phyloP scores from a whole-genome alignment of 2,888 invertebrate species.

The Toxonevra muliebris region DNA sequence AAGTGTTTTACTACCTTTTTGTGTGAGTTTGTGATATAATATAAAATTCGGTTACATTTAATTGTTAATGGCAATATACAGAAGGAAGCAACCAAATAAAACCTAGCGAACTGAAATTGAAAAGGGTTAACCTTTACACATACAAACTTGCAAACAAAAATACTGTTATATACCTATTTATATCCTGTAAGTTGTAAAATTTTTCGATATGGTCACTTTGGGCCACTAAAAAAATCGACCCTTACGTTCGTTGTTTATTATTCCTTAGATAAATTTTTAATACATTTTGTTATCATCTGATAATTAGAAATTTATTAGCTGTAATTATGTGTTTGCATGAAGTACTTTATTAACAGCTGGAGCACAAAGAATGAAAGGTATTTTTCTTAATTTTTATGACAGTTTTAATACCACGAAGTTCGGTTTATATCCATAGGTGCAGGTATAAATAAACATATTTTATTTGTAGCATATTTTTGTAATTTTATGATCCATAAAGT shows the following conservation, averaged over 20 bases:
- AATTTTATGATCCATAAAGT: constrained; percentile 31
- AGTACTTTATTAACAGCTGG: constrained; percentile 24
- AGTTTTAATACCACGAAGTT: not conserved
- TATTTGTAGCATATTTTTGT: not conserved
- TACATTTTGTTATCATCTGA: constrained; percentile 46
- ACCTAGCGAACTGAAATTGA: too few relatives aligned
- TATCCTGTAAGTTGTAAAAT: too few relatives aligned
- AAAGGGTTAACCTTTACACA: too few relatives aligned
- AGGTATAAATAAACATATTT: not conserved
- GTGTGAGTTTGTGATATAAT: not conserved
- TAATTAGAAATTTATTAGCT: constrained; percentile 58
- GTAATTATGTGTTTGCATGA: constrained; percentile 56
- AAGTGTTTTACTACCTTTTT: not conserved
- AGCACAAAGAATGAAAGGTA: not conserved
- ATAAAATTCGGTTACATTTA: not conserved
- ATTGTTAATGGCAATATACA: not conserved
- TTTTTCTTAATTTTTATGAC: constrained; percentile 13
- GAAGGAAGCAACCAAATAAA: too few relatives aligned
- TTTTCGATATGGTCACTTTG: not conserved
- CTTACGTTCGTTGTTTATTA: not conserved
- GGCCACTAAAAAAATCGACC: not conserved
- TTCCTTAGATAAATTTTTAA: constrained; percentile 2
- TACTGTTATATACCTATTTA: too few relatives aligned
- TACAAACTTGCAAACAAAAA: too few relatives aligned
- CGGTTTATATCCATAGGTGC: not conserved